Evolutionary conservation across 2,113 vertebrate genomes (phyloP).

Genomic region (Lamprologus callipterus): DNA sequence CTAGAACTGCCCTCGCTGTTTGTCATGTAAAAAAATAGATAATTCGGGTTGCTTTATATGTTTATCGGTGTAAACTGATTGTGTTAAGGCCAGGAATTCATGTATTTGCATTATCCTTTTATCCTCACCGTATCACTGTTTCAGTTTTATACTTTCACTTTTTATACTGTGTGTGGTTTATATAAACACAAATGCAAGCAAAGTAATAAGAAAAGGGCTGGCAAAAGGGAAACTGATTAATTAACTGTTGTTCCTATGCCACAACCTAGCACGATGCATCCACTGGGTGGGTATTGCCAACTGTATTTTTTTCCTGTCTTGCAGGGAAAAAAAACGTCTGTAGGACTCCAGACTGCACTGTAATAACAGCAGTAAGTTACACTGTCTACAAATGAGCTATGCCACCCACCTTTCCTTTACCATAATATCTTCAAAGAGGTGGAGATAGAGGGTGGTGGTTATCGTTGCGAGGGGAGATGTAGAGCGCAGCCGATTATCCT

Average conservation of each 20-base stretch:
- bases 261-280: constrained; percentile 10
- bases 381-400: constrained; percentile 53
- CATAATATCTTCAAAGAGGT: constrained; percentile 60
- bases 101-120: not conserved
- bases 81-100: not conserved
- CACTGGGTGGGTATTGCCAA: constrained; percentile 8
- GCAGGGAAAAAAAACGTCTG: not conserved
- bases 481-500: constrained; percentile 84
- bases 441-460: constrained; percentile 4
- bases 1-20: not conserved
- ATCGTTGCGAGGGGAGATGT: constrained; percentile 66
- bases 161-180: not conserved
- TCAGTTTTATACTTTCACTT: not conserved
- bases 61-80: not conserved
- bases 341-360: not conserved
- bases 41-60: not conserved
- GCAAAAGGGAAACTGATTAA: constrained; percentile 25
- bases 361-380: constrained; percentile 51
- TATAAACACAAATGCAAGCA: not conserved
- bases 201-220: not conserved
- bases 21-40: not conserved
- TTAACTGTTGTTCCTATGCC: not conserved
- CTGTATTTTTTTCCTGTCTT: constrained; percentile 13
- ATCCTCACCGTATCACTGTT: not conserved
- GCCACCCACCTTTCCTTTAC: constrained; percentile 61